phyloP scores from a whole-genome alignment of 2,888 invertebrate genomes.

The Heliconius erato region DNA sequence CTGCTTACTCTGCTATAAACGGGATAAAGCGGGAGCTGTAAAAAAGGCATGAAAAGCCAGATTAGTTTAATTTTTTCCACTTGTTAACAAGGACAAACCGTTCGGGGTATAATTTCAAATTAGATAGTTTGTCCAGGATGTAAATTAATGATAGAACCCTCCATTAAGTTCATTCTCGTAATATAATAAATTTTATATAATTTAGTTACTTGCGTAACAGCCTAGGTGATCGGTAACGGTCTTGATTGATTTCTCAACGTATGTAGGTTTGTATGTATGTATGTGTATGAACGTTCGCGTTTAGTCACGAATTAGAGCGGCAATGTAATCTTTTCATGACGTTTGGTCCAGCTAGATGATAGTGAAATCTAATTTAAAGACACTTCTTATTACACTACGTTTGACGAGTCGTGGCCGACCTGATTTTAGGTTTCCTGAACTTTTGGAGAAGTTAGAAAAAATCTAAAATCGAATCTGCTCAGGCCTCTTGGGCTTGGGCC shows the following conservation, averaged over 20 bases:
- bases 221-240: slow-evolving; percentile 46
- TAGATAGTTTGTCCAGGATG: neutral
- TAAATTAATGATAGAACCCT: neutral
- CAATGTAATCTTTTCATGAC: slow-evolving; percentile 53
- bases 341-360: neutral
- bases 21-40: neutral
- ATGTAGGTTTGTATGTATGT: slow-evolving; percentile 50
- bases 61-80: neutral
- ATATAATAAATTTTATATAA: slow-evolving; percentile 29
- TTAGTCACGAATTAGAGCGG: slow-evolving; percentile 67
- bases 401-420: too few relatives aligned
- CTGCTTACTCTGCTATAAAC: too few relatives aligned
- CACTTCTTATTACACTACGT: too few relatives aligned
- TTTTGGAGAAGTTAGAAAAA: too few relatives aligned
- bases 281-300: slow-evolving; percentile 50
- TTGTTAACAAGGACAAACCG: neutral
- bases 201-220: too few relatives aligned
- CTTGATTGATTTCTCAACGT: slow-evolving; percentile 63
- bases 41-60: neutral
- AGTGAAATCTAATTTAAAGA: neutral
- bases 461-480: too few relatives aligned
- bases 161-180: neutral
- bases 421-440: too few relatives aligned
- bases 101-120: neutral
- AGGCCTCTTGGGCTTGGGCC: too few relatives aligned